Base-by-base conservation (phyloP, 1,140 invertebrate genomes). In the Lithobius niger region DNA sequence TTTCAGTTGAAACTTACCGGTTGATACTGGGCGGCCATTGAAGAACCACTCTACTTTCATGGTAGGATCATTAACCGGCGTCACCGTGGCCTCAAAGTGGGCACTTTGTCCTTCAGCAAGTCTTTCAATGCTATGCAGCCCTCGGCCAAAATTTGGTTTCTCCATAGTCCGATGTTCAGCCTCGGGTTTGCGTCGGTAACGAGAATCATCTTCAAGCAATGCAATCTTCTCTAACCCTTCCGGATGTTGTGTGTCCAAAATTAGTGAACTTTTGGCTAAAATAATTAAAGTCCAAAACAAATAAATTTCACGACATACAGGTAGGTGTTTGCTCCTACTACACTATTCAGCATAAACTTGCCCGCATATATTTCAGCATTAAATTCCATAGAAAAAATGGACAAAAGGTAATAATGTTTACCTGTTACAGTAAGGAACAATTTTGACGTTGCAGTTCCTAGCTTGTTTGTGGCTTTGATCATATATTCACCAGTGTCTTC, bases 11-110 rank as follows among this genome's bases (percentile, higher is more conserved):
- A n/a, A 60, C 31, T 36, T 64, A 62, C 88, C 87, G 65, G 88
- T 86, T 62, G 84, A 82, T 61, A 97, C 82, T 1, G 91, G 89
- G 63, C 79, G 78, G 52, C 91, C 92, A 72, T 97, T 91, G 66
- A 86, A 83, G 69, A 80, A 94, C 93, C 93, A 97, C 73, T 96
- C 91, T 21, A 97, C 88, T 56, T 83, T 81, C 86, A 97, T 90
- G 0, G 88, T 91, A 3, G 89, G 86, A 73, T 97, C 93, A 67
- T 92, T 94, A 0, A 93, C 88, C 0, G 92, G 93, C 6, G 90
- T 89, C 3, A 99, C 71, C 2, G 89, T 93, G 18, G 91, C 92
- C 74, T 99, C 93, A 65, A 99, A 78, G 74, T 97, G 94, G 57
- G 90, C 88, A 28, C 82, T 83, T 59, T 85, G 79, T n/a, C 91